Percentiles rank a stretch among this genome's conserved stretches.
These are phyloP conservation scores for Pseudolycoriella hygida DNA, from an alignment of 2,888 invertebrate genomes.

Conservation along the genomic window DNA sequence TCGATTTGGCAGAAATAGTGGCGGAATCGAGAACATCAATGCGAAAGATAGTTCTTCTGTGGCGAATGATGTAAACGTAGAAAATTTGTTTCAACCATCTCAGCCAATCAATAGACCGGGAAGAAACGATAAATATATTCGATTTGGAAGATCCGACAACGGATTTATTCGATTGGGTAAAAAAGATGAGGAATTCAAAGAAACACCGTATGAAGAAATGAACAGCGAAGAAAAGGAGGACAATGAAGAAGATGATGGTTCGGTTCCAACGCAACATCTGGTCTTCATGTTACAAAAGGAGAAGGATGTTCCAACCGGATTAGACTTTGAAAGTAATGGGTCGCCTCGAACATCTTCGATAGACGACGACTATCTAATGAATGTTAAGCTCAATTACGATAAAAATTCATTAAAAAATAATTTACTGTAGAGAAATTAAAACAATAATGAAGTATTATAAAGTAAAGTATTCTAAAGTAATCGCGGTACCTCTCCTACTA, in stretches of 20 bases:
- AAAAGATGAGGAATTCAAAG: not conserved
- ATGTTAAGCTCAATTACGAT: too few relatives aligned
- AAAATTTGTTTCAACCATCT: not conserved
- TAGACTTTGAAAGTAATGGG: not conserved
- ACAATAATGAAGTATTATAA: too few relatives aligned
- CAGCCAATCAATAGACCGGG: not conserved
- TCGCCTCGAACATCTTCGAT: too few relatives aligned
- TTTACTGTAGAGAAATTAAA: too few relatives aligned
- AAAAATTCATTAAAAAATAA: too few relatives aligned
- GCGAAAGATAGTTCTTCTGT: too few relatives aligned
- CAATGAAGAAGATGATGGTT: not conserved
- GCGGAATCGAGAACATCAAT: not conserved
- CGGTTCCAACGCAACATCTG: not conserved
- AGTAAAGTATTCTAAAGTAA: too few relatives aligned
- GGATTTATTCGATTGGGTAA: not conserved
- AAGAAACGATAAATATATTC: not conserved
- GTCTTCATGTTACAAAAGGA: not conserved
- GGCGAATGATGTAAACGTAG: not conserved
- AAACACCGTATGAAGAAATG: not conserved
- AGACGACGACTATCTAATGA: too few relatives aligned
- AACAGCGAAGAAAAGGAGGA: not conserved
- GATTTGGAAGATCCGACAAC: not conserved
- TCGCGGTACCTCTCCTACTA: too few relatives aligned
- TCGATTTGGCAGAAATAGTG: not conserved
- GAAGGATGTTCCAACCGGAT: not conserved